Conservation (phyloP, 2,113 vertebrate species). For the Scophthalmus maximus region DNA sequence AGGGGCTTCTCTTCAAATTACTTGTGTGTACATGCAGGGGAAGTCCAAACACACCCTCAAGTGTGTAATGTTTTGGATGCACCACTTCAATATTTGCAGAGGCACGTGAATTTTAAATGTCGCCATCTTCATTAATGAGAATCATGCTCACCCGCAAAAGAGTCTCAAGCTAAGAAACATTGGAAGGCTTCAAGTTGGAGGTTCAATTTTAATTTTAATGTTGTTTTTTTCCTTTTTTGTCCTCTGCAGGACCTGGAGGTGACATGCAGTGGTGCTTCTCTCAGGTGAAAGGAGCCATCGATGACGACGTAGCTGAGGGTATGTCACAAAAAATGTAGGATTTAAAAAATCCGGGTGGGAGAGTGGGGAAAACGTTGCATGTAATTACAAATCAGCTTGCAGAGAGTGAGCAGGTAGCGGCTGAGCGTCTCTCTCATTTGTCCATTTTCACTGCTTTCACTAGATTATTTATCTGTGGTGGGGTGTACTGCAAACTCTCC, state of each 20-base stretch:
- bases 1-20: neutral
- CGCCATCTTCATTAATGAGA: no score
- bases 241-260: constrained; percentile 85
- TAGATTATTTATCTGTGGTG: no score
- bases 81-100: no score
- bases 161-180: neutral
- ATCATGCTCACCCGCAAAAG: neutral
- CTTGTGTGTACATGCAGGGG: neutral
- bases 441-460: no score
- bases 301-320: constrained; percentile 98
- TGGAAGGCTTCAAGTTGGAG: neutral
- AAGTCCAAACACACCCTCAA: neutral
- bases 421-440: no score
- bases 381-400: neutral
- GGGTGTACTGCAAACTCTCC: no score
- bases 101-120: neutral
- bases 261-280: constrained; percentile 99
- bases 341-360: neutral
- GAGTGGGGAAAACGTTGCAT: neutral
- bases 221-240: neutral
- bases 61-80: neutral
- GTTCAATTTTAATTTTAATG: neutral
- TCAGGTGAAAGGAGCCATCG: constrained; percentile 99
- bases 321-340: constrained; percentile 48
- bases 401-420: neutral